Conservation (phyloP, 2,888 invertebrate genomes). For the Charanyca ferruginea region DNA sequence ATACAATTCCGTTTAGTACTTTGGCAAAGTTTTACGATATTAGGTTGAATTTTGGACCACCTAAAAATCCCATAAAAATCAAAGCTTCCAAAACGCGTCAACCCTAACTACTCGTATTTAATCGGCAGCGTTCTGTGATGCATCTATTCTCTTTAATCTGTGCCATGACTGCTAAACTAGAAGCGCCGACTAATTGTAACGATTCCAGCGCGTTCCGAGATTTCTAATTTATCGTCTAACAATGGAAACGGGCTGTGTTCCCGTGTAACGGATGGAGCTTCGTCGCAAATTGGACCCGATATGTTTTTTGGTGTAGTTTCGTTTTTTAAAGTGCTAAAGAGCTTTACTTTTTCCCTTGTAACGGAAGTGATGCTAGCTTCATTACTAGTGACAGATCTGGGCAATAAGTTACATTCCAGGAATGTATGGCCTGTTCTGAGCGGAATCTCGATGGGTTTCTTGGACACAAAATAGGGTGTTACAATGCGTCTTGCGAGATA, state of each 20-base stretch:
- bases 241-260: conserved; percentile 51
- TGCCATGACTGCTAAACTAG: conserved; percentile 73
- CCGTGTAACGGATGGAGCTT: conserved; percentile 27
- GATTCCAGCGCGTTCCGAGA: conserved; percentile 61
- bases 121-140: conserved; percentile 71
- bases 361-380: too few species aligned
- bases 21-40: too few species aligned
- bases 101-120: conserved; percentile 74
- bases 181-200: conserved; percentile 67
- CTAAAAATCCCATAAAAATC: too few species aligned
- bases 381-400: too few species aligned
- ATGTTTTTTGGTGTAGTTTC: conserved; percentile 29
- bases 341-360: background rate
- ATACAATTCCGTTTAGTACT: too few species aligned
- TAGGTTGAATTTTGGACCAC: too few species aligned
- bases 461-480: too few species aligned
- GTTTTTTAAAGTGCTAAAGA: conserved; percentile 11
- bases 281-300: conserved; percentile 34
- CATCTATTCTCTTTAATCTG: conserved; percentile 78
- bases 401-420: too few species aligned
- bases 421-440: too few species aligned
- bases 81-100: conserved; percentile 45
- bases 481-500: too few species aligned
- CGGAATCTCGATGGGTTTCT: too few species aligned
- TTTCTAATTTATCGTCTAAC: conserved; percentile 65